phyloP scores from a whole-genome alignment of 2,113 vertebrate species.

The Rhipidura dahli region DNA sequence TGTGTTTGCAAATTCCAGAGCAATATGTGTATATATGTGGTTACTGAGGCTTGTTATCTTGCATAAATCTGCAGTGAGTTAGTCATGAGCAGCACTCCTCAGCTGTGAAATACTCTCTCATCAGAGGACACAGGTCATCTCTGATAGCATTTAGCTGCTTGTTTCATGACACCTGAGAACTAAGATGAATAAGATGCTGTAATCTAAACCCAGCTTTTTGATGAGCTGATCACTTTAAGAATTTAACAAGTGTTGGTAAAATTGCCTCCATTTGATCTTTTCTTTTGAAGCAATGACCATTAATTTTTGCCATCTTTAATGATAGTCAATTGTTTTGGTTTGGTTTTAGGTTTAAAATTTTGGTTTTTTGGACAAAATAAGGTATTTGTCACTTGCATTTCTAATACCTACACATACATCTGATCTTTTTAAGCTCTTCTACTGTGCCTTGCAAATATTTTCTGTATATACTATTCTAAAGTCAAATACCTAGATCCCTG shows the following conservation, averaged over 20 bases:
- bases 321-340: background rate
- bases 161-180: background rate
- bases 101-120: background rate
- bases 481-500: background rate
- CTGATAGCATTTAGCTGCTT: background rate
- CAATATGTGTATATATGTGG: background rate
- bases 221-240: background rate
- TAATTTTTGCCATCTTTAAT: background rate
- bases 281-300: background rate
- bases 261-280: background rate
- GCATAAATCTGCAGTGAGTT: background rate
- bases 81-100: background rate
- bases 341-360: background rate
- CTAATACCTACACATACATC: accelerated
- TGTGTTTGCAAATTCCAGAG: background rate
- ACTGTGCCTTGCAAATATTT: background rate
- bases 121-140: background rate
- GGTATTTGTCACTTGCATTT: background rate
- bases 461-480: background rate
- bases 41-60: slow-evolving; percentile 10
- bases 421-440: background rate
- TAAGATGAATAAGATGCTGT: background rate
- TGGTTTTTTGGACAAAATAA: background rate
- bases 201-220: background rate
- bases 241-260: background rate